phyloP scores from a whole-genome alignment of 2,888 invertebrate species.

The Caenorhabditis macrosperma region DNA sequence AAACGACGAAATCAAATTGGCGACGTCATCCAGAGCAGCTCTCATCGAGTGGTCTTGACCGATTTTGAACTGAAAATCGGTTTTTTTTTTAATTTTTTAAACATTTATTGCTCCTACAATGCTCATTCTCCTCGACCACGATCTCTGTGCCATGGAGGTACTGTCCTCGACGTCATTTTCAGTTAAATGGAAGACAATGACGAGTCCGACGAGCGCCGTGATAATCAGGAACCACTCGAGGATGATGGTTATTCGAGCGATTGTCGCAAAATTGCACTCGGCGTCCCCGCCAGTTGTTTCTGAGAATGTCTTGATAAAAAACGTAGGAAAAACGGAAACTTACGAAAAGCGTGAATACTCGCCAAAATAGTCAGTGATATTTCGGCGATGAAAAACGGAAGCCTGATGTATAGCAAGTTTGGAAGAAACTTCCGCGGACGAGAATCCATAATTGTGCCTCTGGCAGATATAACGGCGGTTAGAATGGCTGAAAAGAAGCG shows the following conservation, averaged over 20 bases:
- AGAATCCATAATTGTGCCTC: constrained; percentile 88
- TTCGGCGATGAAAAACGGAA: constrained; percentile 88
- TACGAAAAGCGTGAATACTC: constrained; percentile 84
- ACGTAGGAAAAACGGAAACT: constrained; percentile 18
- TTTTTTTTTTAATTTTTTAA: constrained; percentile 5
- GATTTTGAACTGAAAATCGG: constrained; percentile 75
- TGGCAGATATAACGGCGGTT: constrained; percentile 80
- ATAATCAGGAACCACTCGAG: constrained; percentile 77
- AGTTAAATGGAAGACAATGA: constrained; percentile 66
- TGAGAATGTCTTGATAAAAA: not conserved
- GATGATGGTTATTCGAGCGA: constrained; percentile 70
- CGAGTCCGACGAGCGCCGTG: constrained; percentile 71
- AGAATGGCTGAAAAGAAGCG: constrained; percentile 57
- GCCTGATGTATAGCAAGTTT: constrained; percentile 84
- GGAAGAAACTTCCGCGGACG: constrained; percentile 83
- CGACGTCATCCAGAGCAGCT: constrained; percentile 78
- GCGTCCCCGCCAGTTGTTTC: constrained; percentile 40
- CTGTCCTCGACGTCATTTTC: constrained; percentile 72
- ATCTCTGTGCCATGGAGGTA: constrained; percentile 66
- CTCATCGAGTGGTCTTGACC: constrained; percentile 75
- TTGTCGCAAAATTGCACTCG: constrained; percentile 61
- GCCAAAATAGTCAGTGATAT: constrained; percentile 88
- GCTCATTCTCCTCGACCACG: constrained; percentile 70
- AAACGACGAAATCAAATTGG: constrained; percentile 77
- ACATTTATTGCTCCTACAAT: constrained; percentile 61